Base-by-base conservation (phyloP, 2,888 invertebrate species). In the Margaritifera margaritifera region DNA sequence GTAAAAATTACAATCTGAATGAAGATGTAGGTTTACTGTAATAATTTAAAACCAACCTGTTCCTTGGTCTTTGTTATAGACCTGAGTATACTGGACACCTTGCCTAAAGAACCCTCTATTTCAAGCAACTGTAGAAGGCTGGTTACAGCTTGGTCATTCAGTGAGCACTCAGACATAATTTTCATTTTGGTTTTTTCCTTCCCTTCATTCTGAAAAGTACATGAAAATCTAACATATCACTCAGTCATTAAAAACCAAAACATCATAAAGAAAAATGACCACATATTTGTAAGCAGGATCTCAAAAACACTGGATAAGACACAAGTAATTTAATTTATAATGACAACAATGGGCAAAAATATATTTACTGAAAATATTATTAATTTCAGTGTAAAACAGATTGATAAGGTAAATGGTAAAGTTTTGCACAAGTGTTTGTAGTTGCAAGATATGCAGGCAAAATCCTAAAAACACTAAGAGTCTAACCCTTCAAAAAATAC, bases 151-250 rank as follows among this genome's bases (percentile, higher is more conserved):
- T 92, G 92, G 71, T 94, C 93, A 0, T 93, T 93, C 76, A 96
- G 92, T 84, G 93, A 94, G 65, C 93, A 91, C 25, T 92, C 93
- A 50, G 92, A 93, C 60, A 94, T 90, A 86, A 92, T 94, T 62
- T 93, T 93, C 82, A 94, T 93, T 91, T 89, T 95, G 94, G 93
- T 92, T 81, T 93, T 94, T 0, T 94, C 92, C 60, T 92, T 91
- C 80, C 92, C 93, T 20, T 92, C 93, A 78, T 93, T 92, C 92
- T 92, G 59, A 19, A 65, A 73, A 61, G 55, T 18, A 64, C 57
- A 65, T 55, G 79, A 71, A n/a, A n/a, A n/a, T n/a, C n/a, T n/a
- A n/a, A 88, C 53, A 53, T 20, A 57, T n/a, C 22, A 6, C 24
- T n/a, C 11, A 19, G 19, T 25, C 51, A 42, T 27, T 22, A 52